phyloP scores from a whole-genome alignment of 1,140 invertebrate species.

The Cyrtorhinus lividipennis region DNA sequence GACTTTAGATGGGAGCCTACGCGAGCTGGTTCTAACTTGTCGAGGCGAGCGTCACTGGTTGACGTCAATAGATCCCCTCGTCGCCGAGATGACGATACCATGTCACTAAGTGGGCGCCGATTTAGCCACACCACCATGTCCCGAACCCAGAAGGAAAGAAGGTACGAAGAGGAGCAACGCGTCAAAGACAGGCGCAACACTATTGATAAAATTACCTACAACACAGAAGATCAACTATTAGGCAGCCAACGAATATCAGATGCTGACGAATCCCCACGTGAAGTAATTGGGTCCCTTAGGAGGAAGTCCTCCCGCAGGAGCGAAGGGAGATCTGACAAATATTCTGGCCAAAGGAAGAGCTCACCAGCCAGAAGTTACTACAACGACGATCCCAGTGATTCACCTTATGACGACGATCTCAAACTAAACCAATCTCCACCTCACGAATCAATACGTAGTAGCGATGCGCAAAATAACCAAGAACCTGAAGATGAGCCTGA shows the following conservation, averaged over 20 bases:
- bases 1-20: conserved; percentile 17
- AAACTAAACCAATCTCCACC: not conserved
- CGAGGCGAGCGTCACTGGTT: not conserved
- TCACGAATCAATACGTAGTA: not conserved
- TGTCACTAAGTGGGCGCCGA: conserved; percentile 13
- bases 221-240: not conserved
- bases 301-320: not conserved
- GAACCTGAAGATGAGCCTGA: conserved; percentile 18
- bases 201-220: not conserved
- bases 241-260: conserved; percentile 18
- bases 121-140: not conserved
- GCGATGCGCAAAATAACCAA: not conserved
- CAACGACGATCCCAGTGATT: not conserved
- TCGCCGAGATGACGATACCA: conserved; percentile 17
- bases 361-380: not conserved
- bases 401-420: conserved; percentile 8
- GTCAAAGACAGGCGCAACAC: not conserved
- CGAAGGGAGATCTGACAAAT: not conserved
- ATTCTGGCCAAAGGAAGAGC: not conserved
- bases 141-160: not conserved
- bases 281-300: not conserved
- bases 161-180: not conserved
- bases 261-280: conserved; percentile 15
- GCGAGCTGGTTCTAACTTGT: conserved; percentile 1
- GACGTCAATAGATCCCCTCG: not conserved